Evolutionary conservation across 2,113 vertebrate genomes (phyloP).

Genomic region (Tetrao urogallus): DNA sequence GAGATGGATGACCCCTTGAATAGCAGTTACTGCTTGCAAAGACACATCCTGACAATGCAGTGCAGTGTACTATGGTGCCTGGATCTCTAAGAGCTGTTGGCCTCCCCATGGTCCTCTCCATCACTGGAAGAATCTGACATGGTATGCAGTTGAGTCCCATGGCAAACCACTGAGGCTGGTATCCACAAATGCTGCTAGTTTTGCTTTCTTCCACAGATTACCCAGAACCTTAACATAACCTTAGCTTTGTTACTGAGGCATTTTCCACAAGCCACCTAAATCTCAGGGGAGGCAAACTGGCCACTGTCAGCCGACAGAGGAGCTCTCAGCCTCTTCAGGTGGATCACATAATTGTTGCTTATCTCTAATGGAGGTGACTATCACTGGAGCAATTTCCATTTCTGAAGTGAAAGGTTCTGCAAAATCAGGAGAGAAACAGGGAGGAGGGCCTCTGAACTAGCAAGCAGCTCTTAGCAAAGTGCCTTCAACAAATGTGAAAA

Average conservation of each 20-base stretch:
- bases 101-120: not conserved
- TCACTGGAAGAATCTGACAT: not conserved
- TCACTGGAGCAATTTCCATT: not conserved
- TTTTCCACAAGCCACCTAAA: not conserved
- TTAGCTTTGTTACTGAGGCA: not conserved
- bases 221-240: not conserved
- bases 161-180: not conserved
- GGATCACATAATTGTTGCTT: not conserved
- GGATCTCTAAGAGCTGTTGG: not conserved
- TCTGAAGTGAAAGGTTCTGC: not conserved
- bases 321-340: not conserved
- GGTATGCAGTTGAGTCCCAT: not conserved
- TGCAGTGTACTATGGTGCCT: not conserved
- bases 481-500: slow-evolving; percentile 13
- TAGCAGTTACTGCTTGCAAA: not conserved
- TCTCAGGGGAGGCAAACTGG: not conserved
- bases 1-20: not conserved
- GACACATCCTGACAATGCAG: not conserved
- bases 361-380: not conserved
- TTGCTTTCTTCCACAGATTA: not conserved
- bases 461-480: not conserved
- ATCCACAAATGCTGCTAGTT: not conserved
- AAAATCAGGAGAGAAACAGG: not conserved
- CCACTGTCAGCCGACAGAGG: not conserved
- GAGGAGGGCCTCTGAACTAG: not conserved